phyloP scores from a whole-genome alignment of 2,888 invertebrate species.

The Monopis laevigella region DNA sequence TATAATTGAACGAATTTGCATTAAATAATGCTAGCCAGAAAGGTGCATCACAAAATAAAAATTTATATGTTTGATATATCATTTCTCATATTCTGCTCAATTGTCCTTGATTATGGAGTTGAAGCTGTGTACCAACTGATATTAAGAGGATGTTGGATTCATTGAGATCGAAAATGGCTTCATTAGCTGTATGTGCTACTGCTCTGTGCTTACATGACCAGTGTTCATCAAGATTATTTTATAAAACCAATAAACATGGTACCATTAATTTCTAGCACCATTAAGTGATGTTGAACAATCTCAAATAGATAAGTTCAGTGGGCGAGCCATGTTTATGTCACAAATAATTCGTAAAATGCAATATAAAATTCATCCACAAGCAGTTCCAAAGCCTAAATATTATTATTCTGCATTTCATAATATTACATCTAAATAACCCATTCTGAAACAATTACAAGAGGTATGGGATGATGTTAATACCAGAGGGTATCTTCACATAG shows the following conservation, averaged over 20 bases:
- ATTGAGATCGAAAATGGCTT: constrained; percentile 86
- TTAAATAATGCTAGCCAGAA: constrained; percentile 76
- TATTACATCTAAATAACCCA: constrained; percentile 80
- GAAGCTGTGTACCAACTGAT: constrained; percentile 84
- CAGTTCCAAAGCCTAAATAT: constrained; percentile 73
- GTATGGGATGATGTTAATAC: constrained; percentile 77
- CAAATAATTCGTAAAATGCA: constrained; percentile 91
- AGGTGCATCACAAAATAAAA: constrained; percentile 73
- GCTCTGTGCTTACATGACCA: constrained; percentile 93
- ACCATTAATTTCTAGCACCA: constrained; percentile 82
- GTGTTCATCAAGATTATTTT: constrained; percentile 83
- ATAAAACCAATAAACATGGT: constrained; percentile 92
- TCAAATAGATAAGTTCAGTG: constrained; percentile 81
- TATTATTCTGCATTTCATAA: constrained; percentile 70
- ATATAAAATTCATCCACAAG: constrained; percentile 83
- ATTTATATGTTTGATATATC: constrained; percentile 93
- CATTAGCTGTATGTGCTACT: constrained; percentile 89
- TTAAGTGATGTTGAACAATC: constrained; percentile 70
- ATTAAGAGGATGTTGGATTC: constrained; percentile 91
- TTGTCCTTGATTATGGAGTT: constrained; percentile 91
- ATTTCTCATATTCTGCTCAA: constrained; percentile 91
- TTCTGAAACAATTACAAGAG: constrained; percentile 75
- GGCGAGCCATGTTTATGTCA: constrained; percentile 79
- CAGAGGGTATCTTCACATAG: constrained; percentile 86
- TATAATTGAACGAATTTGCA: constrained; percentile 93